Base-by-base conservation (phyloP, 37 sponge, comb jelly and placozoan species). In the Axinella damicornis region DNA sequence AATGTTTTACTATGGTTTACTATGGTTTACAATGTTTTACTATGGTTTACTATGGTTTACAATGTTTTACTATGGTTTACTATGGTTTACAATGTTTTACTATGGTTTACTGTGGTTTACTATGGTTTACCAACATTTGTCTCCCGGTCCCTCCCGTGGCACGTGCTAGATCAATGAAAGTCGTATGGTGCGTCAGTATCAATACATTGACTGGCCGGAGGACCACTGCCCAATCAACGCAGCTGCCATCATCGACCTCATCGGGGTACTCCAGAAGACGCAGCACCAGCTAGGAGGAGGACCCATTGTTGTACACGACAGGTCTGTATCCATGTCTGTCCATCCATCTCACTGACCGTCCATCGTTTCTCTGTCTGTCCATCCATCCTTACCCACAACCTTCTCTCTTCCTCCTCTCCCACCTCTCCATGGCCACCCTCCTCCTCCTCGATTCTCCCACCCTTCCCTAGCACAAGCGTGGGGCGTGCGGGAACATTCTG, bases 301-400 rank as follows among this genome's bases (percentile, higher is more conserved):
- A 22, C 96, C 96, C 24, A 85, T 96, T 16, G 83, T 89, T 31
- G 78, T 93, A 32, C 96, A 96, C 53, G 90, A 90, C 87, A 90
- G 91, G 96, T 96, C 27, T 52, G n/a, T n/a, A n/a, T n/a, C 87
- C 87, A 90, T 88, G 96, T 96, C 27, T 46, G 46, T 9, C 46
- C 46, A 46, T 46, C 46, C 46, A 46, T 46, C 79, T 77, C 6
- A 46, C 55, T 73, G 74, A 39, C 24, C 4, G 2, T 73, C 4
- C 17, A 5, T 73, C 20, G 2, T 21, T 9, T 69, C 20, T 20
- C 15, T 5, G 4, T 9, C 46, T 12, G 33, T 67, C 2, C 68
- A 12, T 33, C 30, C 33, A 28, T 67, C 68, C 30, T 33, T 13
- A 33, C 11, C 30, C 39, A 5, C 19, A 2, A 5, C 53, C 19